A percentile compares a stretch with the other conserved stretches of the same genome.
Evolutionary conservation across 1,140 invertebrate species (phyloP).

Genomic region (Lutraria rhynchaena): DNA sequence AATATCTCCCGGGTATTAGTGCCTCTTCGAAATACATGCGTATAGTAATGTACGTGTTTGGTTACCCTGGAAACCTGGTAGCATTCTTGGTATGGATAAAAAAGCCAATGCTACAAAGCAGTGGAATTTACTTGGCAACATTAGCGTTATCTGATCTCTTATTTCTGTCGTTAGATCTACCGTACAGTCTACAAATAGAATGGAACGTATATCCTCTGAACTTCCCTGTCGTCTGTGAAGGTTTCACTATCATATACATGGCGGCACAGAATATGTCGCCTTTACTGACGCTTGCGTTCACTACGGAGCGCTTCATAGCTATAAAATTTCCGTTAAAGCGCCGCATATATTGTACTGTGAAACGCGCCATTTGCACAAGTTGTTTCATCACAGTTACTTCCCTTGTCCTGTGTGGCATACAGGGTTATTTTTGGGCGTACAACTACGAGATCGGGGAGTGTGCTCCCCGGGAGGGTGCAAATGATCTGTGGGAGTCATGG

Average conservation of each 20-base stretch:
- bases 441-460: constrained; percentile 20
- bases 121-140: constrained; percentile 80
- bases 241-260: constrained; percentile 75
- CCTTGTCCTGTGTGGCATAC: constrained; percentile 68
- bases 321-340: constrained; percentile 95
- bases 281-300: constrained; percentile 87
- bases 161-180: constrained; percentile 76
- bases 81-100: constrained; percentile 80
- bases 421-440: constrained; percentile 78
- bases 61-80: constrained; percentile 79
- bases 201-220: constrained; percentile 73
- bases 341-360: constrained; percentile 86
- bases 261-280: constrained; percentile 80
- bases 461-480: constrained; percentile 17
- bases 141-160: constrained; percentile 79
- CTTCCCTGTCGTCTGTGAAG: constrained; percentile 74
- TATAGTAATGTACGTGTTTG: constrained; percentile 76
- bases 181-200: constrained; percentile 76
- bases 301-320: constrained; percentile 96
- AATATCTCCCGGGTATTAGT: constrained; percentile 58
- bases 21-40: constrained; percentile 66
- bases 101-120: constrained; percentile 78
- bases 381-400: constrained; percentile 61
- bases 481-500: constrained; percentile 67
- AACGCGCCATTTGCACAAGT: constrained; percentile 85